Evolutionary conservation across 1,140 invertebrate genomes (phyloP), one percentile per base, ranked within the genome.

Genomic region (Euwallacea similis): DNA sequence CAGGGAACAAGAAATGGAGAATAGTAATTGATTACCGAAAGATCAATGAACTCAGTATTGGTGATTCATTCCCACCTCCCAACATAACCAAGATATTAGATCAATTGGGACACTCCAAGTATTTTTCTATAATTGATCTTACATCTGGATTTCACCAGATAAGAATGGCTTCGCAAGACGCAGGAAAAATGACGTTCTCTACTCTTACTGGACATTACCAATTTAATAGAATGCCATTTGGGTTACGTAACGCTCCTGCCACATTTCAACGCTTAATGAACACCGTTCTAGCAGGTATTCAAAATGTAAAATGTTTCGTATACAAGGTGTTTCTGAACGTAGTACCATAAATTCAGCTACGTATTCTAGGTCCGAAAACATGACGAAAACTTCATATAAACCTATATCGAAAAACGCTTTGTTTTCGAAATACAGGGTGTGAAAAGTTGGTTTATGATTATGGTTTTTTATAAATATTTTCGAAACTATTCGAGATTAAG

Each of bases 171-270:
- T 2, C 9, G 9, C 10, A 42, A 10, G 8, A 11, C 0, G 42
- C 47, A 0, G 16, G 10, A 9, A 13, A 11, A 50, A 81, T 78
- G 7, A 80, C 78, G 3, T 82, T 81, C 46, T 61, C 43, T 42
- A 73, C 76, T 2, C 76, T 75, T 42, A 73, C 76, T 16, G 82
- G 80, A 11, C 79, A 81, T 59, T 84, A 78, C 63, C 74, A 82
- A 69, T 83, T 76, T 67, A 46, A 47, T 9, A 43, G 16, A 9
- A 59, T 44, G 56, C 41, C 53, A 0, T 46, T 67, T 42, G 42
- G 43, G 13, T 11, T 44, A 43, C n/a, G 13, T 8, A 67, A 67
- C 8, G 42, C 54, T 13, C 41, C 41, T 9, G 56, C 42, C n/a
- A 15, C 13, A 15, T 42, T 58, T 8, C 42, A 42, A 11, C 55